phyloP scores from a whole-genome alignment of 2,113 vertebrate species.

The Muntiacus muntjak region DNA sequence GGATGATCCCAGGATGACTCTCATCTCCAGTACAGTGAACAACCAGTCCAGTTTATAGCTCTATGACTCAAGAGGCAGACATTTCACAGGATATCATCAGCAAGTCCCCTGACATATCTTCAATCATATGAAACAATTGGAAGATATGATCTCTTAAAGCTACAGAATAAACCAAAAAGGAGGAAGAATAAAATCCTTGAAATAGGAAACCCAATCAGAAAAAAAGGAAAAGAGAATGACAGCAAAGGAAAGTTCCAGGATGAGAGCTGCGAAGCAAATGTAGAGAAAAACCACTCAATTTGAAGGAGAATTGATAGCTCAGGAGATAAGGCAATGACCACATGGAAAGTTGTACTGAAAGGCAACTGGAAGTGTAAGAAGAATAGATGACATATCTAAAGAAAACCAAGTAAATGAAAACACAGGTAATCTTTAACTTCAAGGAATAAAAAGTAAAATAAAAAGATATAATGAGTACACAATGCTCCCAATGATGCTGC shows the following conservation, averaged over 20 bases:
- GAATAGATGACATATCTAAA: not conserved
- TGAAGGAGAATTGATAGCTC: not conserved
- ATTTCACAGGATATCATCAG: not conserved
- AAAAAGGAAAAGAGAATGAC: not conserved
- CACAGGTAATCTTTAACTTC: not conserved
- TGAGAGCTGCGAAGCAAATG: not conserved
- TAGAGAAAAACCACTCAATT: not conserved
- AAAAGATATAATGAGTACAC: not conserved
- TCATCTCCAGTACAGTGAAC: not conserved
- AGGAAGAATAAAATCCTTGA: not conserved
- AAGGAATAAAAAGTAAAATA: not conserved
- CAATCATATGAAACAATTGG: not conserved
- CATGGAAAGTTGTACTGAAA: not conserved
- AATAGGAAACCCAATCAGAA: not conserved
- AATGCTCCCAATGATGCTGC: not conserved
- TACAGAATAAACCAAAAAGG: not conserved
- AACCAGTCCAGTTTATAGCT: not conserved
- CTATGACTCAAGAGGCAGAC: not conserved
- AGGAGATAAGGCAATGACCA: not conserved
- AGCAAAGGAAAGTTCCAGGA: not conserved
- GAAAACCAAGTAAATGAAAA: slow-evolving; percentile 1
- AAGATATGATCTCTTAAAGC: not conserved
- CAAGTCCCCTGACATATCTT: not conserved
- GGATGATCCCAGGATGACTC: not conserved
- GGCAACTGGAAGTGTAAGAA: not conserved